Percentiles rank a stretch among this genome's conserved stretches.
Conservation (phyloP, 2,888 invertebrate species). For the Erynnis tages region DNA sequence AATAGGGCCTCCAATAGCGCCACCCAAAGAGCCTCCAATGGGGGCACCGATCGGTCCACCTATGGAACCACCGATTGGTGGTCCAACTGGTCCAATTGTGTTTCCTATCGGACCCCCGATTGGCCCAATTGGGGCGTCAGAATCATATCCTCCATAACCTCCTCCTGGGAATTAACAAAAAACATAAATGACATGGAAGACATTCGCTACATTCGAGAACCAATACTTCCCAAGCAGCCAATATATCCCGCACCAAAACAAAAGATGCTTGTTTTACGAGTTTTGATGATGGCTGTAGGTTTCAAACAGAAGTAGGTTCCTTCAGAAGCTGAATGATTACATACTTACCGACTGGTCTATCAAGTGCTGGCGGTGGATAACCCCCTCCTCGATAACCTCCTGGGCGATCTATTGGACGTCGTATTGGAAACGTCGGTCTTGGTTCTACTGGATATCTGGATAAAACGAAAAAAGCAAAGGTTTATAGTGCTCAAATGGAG, state of each 20-base stretch:
- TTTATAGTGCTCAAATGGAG: background rate
- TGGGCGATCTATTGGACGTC: conserved; percentile 65
- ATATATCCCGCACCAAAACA: too few relatives aligned
- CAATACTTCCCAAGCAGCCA: too few relatives aligned
- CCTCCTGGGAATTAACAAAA: conserved; percentile 30
- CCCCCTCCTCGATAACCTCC: conserved; percentile 79
- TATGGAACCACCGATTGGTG: conserved; percentile 39
- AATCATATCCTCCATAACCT: conserved; percentile 61
- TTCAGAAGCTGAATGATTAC: too few relatives aligned
- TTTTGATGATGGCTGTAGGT: too few relatives aligned
- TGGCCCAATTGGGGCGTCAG: conserved; percentile 62
- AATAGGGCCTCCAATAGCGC: conserved; percentile 57
- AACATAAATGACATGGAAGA: too few relatives aligned
- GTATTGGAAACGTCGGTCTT: conserved; percentile 61
- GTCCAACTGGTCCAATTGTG: conserved; percentile 42
- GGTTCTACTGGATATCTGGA: conserved; percentile 68
- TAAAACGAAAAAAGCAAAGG: conserved; percentile 17
- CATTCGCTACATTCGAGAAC: too few relatives aligned
- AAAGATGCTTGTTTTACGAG: too few relatives aligned
- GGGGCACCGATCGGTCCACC: conserved; percentile 59
- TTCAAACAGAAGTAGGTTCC: too few relatives aligned
- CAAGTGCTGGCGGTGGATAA: conserved; percentile 68
- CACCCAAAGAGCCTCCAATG: conserved; percentile 56
- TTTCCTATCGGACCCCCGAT: conserved; percentile 46
- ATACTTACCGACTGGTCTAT: conserved; percentile 62